These are phyloP conservation scores for Orgyia antiqua DNA, from an alignment of 2,888 invertebrate species.

Conservation along the genomic window DNA sequence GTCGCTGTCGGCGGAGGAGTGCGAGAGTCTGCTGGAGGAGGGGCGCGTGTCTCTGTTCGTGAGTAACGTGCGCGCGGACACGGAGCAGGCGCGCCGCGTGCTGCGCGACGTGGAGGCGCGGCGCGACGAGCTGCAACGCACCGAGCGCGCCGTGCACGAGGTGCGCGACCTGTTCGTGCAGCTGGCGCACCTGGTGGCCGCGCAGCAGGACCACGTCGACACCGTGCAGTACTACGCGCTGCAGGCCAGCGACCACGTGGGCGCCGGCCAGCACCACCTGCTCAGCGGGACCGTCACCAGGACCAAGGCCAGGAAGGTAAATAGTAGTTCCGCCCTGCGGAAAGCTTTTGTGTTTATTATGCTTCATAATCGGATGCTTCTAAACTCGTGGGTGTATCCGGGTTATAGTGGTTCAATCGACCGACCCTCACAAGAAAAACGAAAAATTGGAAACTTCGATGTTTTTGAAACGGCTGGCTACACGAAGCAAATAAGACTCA, in stretches of 20 bases:
- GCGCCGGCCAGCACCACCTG: conserved; percentile 73
- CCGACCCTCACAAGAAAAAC: too few relatives aligned
- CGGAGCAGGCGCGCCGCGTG: conserved; percentile 84
- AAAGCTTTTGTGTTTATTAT: too few relatives aligned
- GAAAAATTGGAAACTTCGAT: too few relatives aligned
- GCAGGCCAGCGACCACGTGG: conserved; percentile 79
- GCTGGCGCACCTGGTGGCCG: conserved; percentile 88
- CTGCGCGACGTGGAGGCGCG: conserved; percentile 89
- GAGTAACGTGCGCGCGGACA: conserved; percentile 82
- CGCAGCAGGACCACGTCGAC: conserved; percentile 83
- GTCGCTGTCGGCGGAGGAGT: conserved; percentile 65
- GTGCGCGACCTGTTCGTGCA: conserved; percentile 90
- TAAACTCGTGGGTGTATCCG: too few relatives aligned
- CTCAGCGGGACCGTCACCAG: conserved; percentile 69
- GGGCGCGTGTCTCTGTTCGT: conserved; percentile 65
- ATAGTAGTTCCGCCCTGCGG: too few relatives aligned
- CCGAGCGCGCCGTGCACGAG: conserved; percentile 88
- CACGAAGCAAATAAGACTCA: too few relatives aligned
- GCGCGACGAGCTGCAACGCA: conserved; percentile 88
- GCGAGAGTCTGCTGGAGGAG: conserved; percentile 59
- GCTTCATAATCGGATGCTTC: too few relatives aligned
- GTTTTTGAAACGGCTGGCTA: too few relatives aligned
- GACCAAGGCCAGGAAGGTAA: conserved; percentile 73
- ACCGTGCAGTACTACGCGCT: conserved; percentile 82
- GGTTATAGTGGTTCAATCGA: too few relatives aligned